Evolutionary conservation across 2,797 vertebrate genomes (phyloP), one percentile per base, ranked within the genome.

Genomic region (Parambassis ranga): DNA sequence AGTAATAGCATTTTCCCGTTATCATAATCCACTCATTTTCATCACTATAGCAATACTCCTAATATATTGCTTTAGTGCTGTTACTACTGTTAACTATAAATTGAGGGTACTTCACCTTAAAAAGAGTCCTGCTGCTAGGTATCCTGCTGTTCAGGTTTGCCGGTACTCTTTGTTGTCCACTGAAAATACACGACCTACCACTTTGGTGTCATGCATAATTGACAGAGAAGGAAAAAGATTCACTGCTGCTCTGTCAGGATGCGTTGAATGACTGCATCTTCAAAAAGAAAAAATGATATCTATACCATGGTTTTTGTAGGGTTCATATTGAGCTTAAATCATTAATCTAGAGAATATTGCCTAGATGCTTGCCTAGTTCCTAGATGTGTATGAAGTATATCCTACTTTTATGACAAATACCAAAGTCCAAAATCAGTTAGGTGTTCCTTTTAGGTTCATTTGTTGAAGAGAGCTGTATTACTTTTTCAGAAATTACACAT

Each of bases 361-460:
- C 10, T 20, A 0, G n/a, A 7, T 20, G 3, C 41, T 42, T n/a
- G n/a, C n/a, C n/a, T n/a, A n/a, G n/a, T n/a, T n/a, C n/a, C n/a
- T n/a, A n/a, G n/a, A 10, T 30, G 27, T 31, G 31, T 35, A 15
- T 28, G 32, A 14, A 16, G 11, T 13, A 46, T 30, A 32, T 16
- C 26, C n/a, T 55, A 7, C 20, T 58, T 10, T 13, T 26, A 7
- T 22, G 14, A 44, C 4, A 5, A 10, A 1, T 14, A 7, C 13
- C 32, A 22, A 31, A 24, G 18, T 23, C 11, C n/a, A 20, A 32
- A 33, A 39, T 38, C 32, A 16, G 4, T 41, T 11, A 2, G 4
- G 10, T 39, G 13, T 37, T 28, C n/a, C 10, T 63, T 52, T 8
- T 15, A 23, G 37, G 13, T 10, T 59, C 68, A 46, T 60, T 63